Percentiles rank a stretch among this genome's conserved stretches.
Evolutionary conservation across 2,113 vertebrate species (phyloP).

Genomic region (Scopus umbretta): DNA sequence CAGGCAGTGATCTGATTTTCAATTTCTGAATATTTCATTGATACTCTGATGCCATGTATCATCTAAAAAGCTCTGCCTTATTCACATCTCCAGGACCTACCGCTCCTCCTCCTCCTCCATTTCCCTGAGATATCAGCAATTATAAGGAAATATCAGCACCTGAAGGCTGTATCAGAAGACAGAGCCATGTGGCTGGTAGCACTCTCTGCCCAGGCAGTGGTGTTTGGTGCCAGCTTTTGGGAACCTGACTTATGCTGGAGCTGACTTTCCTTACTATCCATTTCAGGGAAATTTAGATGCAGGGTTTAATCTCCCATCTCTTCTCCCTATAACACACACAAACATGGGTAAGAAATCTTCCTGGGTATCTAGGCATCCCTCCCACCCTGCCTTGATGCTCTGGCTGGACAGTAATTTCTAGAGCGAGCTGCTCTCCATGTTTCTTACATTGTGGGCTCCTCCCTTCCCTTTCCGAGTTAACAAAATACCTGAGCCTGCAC

Average conservation of each 20-base stretch:
- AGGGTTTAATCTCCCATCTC: background rate
- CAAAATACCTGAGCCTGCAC: background rate
- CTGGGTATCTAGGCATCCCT: background rate
- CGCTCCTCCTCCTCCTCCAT: background rate
- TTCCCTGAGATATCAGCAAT: background rate
- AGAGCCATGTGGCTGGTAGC: background rate
- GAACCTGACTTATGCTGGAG: background rate
- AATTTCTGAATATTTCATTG: background rate
- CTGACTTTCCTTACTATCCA: background rate
- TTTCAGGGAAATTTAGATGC: background rate
- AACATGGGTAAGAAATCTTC: accelerated
- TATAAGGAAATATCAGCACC: background rate
- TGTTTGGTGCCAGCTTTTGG: background rate
- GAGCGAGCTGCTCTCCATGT: background rate
- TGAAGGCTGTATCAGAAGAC: background rate
- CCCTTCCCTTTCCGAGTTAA: background rate
- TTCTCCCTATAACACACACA: background rate
- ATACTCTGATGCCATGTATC: background rate
- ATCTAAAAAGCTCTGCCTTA: background rate
- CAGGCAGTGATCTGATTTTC: background rate
- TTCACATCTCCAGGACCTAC: background rate
- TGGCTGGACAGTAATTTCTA: background rate
- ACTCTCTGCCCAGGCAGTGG: background rate
- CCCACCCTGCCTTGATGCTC: background rate
- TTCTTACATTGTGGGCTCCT: background rate